A percentile compares a stretch with the other conserved stretches of the same genome.
Conservation (phyloP, 2,888 invertebrate genomes). For the Platycheirus rosarum region DNA sequence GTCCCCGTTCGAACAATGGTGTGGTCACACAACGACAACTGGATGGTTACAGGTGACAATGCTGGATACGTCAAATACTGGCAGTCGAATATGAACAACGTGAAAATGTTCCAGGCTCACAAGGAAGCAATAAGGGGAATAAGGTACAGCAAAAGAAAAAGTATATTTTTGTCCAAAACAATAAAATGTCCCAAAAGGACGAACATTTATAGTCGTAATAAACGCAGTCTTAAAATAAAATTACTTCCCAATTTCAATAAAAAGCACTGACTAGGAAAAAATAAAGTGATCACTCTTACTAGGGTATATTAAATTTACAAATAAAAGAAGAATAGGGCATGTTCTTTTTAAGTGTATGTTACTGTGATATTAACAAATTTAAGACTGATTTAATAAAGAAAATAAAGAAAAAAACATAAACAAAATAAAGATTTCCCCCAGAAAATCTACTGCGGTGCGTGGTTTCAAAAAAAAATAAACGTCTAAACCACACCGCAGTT, state of each 20-base stretch:
- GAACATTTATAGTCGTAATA: constrained; percentile 30
- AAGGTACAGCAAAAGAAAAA: constrained; percentile 87
- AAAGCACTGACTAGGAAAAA: constrained; percentile 49
- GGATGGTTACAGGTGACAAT: constrained; percentile 99
- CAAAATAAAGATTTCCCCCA: constrained; percentile 22
- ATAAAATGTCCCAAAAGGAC: constrained; percentile 59
- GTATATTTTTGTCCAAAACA: constrained; percentile 71
- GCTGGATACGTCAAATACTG: constrained; percentile 99
- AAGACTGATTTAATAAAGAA: constrained; percentile 58
- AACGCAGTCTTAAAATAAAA: constrained; percentile 40
- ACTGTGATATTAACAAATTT: constrained; percentile 68
- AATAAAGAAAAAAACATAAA: constrained; percentile 47
- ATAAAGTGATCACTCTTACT: constrained; percentile 30
- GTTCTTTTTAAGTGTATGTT: constrained; percentile 16
- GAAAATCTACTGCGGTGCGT: constrained; percentile 14
- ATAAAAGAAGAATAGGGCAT: constrained; percentile 1
- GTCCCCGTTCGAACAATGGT: constrained; percentile 99
- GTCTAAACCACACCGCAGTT: constrained; percentile 26
- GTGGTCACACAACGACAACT: constrained; percentile 99
- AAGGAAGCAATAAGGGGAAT: constrained; percentile 99
- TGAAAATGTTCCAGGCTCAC: constrained; percentile 99
- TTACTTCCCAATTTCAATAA: constrained; percentile 26
- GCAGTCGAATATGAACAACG: constrained; percentile 99
- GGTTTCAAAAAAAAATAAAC: constrained; percentile 45
- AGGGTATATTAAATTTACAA: constrained; percentile 10